Evolutionary conservation across 2,113 vertebrate genomes (phyloP).

Genomic region (Daubentonia madagascariensis): DNA sequence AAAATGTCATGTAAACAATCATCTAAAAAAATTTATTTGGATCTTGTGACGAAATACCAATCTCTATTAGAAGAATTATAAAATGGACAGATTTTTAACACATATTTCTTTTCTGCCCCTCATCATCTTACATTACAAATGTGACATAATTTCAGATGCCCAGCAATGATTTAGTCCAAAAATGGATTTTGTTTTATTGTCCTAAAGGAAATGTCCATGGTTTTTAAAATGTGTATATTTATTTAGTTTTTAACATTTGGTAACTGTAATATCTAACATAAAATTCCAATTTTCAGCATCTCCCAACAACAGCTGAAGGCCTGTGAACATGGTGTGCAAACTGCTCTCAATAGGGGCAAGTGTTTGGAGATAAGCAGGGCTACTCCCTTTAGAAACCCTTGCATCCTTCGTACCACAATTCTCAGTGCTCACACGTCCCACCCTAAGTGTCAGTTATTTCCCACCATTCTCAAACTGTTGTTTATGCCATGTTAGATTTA

Average conservation of each 20-base stretch:
- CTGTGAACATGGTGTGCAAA: not conserved
- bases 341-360: not conserved
- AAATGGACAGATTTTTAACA: not conserved
- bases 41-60: not conserved
- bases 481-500: not conserved
- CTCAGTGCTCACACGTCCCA: not conserved
- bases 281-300: not conserved
- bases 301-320: not conserved
- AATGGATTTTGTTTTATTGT: not conserved
- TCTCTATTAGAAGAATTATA: not conserved
- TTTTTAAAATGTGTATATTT: not conserved
- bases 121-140: not conserved
- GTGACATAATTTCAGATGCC: not conserved
- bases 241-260: not conserved
- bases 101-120: not conserved
- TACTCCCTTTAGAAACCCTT: not conserved
- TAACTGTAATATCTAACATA: not conserved
- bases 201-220: not conserved
- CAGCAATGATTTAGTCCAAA: not conserved
- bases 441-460: not conserved
- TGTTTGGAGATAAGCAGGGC: not conserved
- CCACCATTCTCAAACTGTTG: not conserved
- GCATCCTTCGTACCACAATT: not conserved
- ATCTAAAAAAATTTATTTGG: not conserved
- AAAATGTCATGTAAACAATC: not conserved